A percentile compares a stretch with the other conserved stretches of the same genome.
Evolutionary conservation across 2,113 vertebrate genomes (phyloP).

Genomic region (Arizona elegans): DNA sequence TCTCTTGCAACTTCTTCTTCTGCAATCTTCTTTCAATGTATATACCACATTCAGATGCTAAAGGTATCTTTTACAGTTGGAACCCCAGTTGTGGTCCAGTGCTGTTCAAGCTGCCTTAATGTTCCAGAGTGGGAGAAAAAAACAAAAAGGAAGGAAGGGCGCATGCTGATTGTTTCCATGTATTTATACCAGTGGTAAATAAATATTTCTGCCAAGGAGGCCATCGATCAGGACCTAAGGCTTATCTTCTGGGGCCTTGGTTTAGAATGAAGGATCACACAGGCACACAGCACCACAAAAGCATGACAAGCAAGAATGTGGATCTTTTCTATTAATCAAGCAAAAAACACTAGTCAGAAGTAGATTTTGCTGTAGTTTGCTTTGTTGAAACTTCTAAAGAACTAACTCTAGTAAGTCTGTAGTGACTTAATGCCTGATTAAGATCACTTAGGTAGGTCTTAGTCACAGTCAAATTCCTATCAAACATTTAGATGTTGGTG

Average conservation of each 20-base stretch:
- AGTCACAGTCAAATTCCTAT: neutral
- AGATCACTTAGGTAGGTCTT: neutral
- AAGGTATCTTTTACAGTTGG: neutral
- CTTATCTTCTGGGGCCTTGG: neutral
- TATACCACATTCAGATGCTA: neutral
- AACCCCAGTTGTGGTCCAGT: neutral
- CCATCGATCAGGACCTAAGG: neutral
- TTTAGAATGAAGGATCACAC: neutral
- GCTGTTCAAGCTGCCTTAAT: neutral
- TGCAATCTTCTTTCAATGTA: neutral
- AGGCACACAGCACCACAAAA: neutral
- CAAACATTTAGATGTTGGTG: slow-evolving; percentile 17
- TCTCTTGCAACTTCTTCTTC: neutral
- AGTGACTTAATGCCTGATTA: neutral
- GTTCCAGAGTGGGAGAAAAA: neutral
- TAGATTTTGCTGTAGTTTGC: neutral
- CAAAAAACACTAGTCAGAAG: neutral
- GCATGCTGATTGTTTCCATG: neutral
- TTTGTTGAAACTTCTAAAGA: neutral
- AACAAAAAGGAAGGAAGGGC: neutral
- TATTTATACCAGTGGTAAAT: neutral
- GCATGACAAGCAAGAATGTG: neutral
- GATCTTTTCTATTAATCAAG: neutral
- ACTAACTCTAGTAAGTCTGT: neutral
- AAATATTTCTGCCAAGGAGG: neutral